Evolutionary conservation across 2,888 invertebrate species (phyloP).

Genomic region (Caenorhabditis angaria): DNA sequence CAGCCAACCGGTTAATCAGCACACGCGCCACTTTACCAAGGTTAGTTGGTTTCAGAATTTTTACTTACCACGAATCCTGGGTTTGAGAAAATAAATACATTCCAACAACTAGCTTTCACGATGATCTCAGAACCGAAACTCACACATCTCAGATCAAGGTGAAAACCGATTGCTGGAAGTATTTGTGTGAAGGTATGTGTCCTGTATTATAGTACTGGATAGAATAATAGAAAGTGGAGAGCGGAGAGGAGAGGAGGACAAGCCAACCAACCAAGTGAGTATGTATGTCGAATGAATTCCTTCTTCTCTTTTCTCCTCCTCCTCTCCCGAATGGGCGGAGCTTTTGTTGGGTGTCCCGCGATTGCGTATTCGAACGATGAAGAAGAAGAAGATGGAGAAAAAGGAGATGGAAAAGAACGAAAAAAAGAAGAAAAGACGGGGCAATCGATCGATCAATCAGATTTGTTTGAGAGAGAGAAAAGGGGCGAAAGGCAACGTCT

Average conservation of each 20-base stretch:
- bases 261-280: conserved; percentile 8
- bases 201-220: conserved; percentile 4
- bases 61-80: background rate
- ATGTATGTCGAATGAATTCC: conserved; percentile 36
- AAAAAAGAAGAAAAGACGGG: conserved; percentile 9
- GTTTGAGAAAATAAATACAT: background rate
- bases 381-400: conserved; percentile 32
- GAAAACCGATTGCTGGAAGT: conserved; percentile 51
- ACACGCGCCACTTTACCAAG: conserved; percentile 6
- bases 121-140: conserved; percentile 54
- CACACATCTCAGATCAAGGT: conserved; percentile 56
- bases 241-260: conserved; percentile 22
- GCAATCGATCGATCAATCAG: conserved; percentile 49
- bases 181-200: background rate
- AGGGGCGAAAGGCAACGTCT: conserved; percentile 11
- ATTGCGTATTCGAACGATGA: conserved; percentile 35
- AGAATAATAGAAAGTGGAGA: conserved; percentile 13
- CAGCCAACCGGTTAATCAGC: conserved; percentile 15
- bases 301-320: conserved; percentile 15
- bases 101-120: conserved; percentile 59
- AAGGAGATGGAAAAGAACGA: conserved; percentile 15
- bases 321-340: conserved; percentile 37
- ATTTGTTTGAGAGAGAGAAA: conserved; percentile 11
- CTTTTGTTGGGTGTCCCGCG: conserved; percentile 30
- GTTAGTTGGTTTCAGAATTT: conserved; percentile 4